phyloP scores from a whole-genome alignment of 2,797 vertebrate species.

The Lophius americanus region DNA sequence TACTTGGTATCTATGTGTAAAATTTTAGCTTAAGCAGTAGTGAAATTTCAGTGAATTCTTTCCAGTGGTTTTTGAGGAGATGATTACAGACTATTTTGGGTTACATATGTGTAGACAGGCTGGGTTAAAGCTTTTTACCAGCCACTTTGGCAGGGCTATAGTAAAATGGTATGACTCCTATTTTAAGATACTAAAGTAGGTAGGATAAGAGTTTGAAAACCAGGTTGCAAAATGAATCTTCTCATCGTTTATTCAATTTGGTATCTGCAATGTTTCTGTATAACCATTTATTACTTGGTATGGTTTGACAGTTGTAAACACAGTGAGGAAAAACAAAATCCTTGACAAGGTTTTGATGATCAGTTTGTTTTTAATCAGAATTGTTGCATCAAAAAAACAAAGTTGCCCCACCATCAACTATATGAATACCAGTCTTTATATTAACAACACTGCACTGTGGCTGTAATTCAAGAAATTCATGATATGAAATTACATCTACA shows the following conservation, averaged over 20 bases:
- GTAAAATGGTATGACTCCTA: no score
- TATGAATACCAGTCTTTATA: constrained; percentile 28
- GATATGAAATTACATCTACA: constrained; percentile 16
- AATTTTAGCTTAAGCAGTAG: no score
- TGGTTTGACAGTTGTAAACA: neutral
- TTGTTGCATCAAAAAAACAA: constrained; percentile 24
- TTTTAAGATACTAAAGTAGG: neutral
- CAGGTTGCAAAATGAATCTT: neutral
- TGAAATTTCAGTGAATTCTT: no score
- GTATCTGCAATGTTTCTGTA: neutral
- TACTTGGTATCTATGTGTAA: no score
- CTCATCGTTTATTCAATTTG: neutral
- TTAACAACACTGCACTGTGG: constrained; percentile 12
- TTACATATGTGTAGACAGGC: no score
- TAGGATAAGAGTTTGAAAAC: neutral
- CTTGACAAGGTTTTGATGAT: constrained; percentile 4
- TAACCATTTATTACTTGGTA: neutral
- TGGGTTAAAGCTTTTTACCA: no score
- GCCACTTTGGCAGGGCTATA: no score
- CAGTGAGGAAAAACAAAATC: constrained; percentile 2
- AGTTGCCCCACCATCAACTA: constrained; percentile 21
- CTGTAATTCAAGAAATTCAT: neutral
- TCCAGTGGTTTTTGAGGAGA: no score
- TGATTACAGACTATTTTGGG: no score
- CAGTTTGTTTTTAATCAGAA: constrained; percentile 45